Percentiles rank a stretch among this genome's conserved stretches.
Conservation (phyloP, 2,888 invertebrate species). For the Amiota mariae region DNA sequence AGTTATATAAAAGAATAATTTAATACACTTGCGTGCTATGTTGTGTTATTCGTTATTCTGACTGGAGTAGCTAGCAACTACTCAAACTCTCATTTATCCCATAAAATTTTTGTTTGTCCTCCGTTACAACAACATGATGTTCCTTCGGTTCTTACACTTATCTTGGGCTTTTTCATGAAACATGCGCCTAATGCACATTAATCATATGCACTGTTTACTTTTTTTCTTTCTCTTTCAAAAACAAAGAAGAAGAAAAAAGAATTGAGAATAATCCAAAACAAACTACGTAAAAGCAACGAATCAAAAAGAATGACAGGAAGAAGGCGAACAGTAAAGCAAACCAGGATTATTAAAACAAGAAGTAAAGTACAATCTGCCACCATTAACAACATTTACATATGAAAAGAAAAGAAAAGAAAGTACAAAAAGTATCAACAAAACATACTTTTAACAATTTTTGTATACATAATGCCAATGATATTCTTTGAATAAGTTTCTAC, state of each 20-base stretch:
- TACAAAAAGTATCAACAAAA: not conserved
- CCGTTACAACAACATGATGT: not conserved
- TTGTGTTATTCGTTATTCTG: too few relatives aligned
- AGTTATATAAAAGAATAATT: conserved; percentile 58
- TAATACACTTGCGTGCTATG: conserved; percentile 42
- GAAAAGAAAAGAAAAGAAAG: too few relatives aligned
- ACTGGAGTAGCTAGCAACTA: too few relatives aligned
- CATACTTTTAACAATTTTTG: not conserved
- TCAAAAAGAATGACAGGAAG: too few relatives aligned
- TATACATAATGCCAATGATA: not conserved
- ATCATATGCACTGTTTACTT: conserved; percentile 51
- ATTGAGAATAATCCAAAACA: conserved; percentile 41
- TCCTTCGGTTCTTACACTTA: not conserved
- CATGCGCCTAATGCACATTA: conserved; percentile 46
- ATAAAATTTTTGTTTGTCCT: not conserved
- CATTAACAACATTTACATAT: not conserved
- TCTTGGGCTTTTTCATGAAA: conserved; percentile 18
- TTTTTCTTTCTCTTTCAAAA: conserved; percentile 20
- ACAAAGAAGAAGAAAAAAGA: conserved; percentile 34
- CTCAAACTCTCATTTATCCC: not conserved
- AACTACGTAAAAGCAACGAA: not conserved
- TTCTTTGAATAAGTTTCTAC: not conserved
- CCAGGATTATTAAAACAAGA: not conserved
- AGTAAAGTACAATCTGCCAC: not conserved
- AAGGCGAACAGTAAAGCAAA: too few relatives aligned